A percentile compares a stretch with the other conserved stretches of the same genome.
Evolutionary conservation across 1,140 invertebrate genomes (phyloP).

Genomic region (Temnothorax curvispinosus): DNA sequence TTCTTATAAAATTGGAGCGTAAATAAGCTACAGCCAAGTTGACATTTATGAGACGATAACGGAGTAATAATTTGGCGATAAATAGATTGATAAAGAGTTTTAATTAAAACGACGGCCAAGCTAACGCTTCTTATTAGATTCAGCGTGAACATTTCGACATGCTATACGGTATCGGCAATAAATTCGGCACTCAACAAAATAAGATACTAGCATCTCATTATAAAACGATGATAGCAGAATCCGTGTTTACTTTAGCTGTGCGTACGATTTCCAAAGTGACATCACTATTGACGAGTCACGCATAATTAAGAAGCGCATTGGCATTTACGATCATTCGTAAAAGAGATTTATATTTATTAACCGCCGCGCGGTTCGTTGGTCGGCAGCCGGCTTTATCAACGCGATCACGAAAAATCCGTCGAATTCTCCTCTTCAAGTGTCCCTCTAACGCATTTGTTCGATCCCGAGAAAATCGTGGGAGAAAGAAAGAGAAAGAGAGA

Average conservation of each 20-base stretch:
- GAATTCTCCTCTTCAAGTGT: not conserved
- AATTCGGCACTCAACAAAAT: conserved; percentile 24
- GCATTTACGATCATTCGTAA: conserved; percentile 21
- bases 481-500: not conserved
- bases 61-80: not conserved
- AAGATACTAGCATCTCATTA: conserved; percentile 36
- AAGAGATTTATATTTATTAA: conserved; percentile 23
- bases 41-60: not conserved
- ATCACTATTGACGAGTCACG: not conserved
- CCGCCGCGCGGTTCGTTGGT: not conserved
- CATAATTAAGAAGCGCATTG: conserved; percentile 22
- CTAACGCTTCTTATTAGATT: not conserved
- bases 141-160: not conserved
- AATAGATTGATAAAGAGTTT: not conserved
- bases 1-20: not conserved
- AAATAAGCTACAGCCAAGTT: not conserved
- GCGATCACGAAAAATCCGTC: not conserved
- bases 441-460: not conserved
- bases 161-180: not conserved
- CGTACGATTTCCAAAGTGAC: not conserved
- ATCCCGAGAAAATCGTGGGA: not conserved
- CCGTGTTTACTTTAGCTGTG: not conserved
- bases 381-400: not conserved
- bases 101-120: not conserved
- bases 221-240: not conserved